These are phyloP conservation scores for Drosophila sturtevanti DNA, from an alignment of 1,140 invertebrate genomes.

Conservation along the genomic window DNA sequence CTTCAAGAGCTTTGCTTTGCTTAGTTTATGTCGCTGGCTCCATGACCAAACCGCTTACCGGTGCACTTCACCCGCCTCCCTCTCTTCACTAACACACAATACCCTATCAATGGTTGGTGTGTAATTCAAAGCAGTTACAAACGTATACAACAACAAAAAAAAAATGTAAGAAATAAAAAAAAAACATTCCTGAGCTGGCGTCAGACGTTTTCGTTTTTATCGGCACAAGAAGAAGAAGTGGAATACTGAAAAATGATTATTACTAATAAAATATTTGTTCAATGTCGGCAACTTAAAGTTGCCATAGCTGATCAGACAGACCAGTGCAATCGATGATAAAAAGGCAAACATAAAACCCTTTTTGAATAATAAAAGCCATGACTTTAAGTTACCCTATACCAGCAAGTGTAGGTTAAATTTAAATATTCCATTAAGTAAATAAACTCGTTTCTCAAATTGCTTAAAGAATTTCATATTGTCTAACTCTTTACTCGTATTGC, in stretches of 20 bases:
- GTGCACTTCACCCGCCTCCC: constrained; percentile 10
- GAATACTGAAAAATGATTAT: constrained; percentile 50
- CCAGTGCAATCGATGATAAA: constrained; percentile 13
- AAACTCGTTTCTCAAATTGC: background rate
- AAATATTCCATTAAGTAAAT: background rate
- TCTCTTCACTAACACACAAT: background rate
- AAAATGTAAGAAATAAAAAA: background rate
- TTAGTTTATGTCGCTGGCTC: constrained; percentile 14
- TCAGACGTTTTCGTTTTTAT: constrained; percentile 55
- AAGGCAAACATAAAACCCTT: constrained; percentile 12
- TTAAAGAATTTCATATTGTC: background rate
- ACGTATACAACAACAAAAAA: constrained; percentile 1
- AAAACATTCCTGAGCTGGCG: constrained; percentile 54
- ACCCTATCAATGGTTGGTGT: constrained; percentile 12
- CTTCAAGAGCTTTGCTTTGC: constrained; percentile 40
- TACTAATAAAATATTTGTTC: constrained; percentile 71
- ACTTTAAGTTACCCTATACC: background rate
- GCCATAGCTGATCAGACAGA: background rate
- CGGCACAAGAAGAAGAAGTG: constrained; percentile 31
- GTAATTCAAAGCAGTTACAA: constrained; percentile 52
- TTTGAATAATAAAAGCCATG: background rate
- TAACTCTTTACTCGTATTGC: background rate
- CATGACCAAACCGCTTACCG: constrained; percentile 10
- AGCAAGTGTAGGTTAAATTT: too few species aligned
- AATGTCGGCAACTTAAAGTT: constrained; percentile 48